A percentile compares a stretch with the other conserved stretches of the same genome.
These are phyloP conservation scores for Bembecia ichneumoniformis DNA, from an alignment of 2,888 invertebrate genomes.

Conservation along the genomic window DNA sequence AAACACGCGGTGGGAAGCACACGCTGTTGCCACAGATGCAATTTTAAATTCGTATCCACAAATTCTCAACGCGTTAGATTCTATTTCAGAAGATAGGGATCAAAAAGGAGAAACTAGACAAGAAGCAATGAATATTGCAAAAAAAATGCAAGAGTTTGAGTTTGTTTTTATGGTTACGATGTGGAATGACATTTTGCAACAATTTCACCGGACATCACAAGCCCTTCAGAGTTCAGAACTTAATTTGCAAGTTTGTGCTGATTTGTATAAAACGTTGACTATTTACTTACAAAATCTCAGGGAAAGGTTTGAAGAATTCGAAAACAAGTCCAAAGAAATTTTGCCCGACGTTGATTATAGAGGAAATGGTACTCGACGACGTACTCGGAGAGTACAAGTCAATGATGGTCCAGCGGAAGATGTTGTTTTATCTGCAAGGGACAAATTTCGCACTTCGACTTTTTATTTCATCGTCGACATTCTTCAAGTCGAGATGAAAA, in stretches of 20 bases:
- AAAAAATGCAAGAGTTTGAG: conserved; percentile 9
- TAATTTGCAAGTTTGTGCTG: background rate
- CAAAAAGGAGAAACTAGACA: conserved; percentile 5
- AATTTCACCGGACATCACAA: conserved; percentile 1
- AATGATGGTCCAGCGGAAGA: background rate
- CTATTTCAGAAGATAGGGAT: background rate
- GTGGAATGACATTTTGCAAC: conserved; percentile 8
- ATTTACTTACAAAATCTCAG: background rate
- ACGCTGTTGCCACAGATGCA: background rate
- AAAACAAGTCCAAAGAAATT: background rate
- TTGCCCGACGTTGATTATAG: background rate
- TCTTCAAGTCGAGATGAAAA: conserved; percentile 6
- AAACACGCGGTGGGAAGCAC: background rate
- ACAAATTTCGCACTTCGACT: background rate
- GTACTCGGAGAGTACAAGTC: background rate
- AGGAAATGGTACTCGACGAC: background rate
- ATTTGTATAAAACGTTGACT: background rate
- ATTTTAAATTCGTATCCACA: background rate
- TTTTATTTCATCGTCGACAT: conserved; percentile 1
- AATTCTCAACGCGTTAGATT: conserved; percentile 1
- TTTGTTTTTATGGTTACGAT: conserved; percentile 7
- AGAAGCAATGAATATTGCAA: conserved; percentile 8
- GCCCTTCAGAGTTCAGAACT: background rate
- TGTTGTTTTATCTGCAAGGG: background rate
- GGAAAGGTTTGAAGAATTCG: background rate